Conservation (phyloP, 2,113 vertebrate genomes). For the Prionailurus viverrinus region DNA sequence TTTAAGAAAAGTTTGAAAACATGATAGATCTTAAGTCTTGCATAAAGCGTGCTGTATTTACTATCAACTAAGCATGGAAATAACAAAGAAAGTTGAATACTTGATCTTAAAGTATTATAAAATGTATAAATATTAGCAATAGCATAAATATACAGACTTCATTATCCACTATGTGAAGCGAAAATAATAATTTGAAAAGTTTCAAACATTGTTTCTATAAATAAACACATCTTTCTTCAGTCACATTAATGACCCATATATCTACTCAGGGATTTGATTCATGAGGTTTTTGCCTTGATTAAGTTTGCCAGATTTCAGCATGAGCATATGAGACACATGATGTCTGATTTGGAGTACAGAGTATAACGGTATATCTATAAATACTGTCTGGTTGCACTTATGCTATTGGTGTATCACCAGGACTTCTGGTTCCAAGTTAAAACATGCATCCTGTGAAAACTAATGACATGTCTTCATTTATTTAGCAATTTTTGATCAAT, state of each 20-base stretch:
- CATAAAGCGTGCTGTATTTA: not conserved
- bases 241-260: not conserved
- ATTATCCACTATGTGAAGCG: not conserved
- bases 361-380: not conserved
- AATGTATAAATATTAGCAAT: not conserved
- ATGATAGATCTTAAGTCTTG: not conserved
- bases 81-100: not conserved
- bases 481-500: not conserved
- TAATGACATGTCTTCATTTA: not conserved
- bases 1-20: constrained; percentile 34
- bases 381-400: not conserved
- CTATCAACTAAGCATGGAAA: constrained; percentile 27
- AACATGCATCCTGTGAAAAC: not conserved
- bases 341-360: not conserved
- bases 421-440: not conserved
- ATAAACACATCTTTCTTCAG: not conserved
- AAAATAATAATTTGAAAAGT: not conserved
- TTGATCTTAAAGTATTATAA: not conserved
- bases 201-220: not conserved
- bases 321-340: not conserved
- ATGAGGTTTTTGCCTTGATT: not conserved
- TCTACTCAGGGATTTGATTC: not conserved
- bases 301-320: not conserved
- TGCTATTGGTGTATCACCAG: not conserved
- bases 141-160: not conserved